Conservation (phyloP, 2,113 vertebrate species). For the Speoplatyrhinus poulsoni region DNA sequence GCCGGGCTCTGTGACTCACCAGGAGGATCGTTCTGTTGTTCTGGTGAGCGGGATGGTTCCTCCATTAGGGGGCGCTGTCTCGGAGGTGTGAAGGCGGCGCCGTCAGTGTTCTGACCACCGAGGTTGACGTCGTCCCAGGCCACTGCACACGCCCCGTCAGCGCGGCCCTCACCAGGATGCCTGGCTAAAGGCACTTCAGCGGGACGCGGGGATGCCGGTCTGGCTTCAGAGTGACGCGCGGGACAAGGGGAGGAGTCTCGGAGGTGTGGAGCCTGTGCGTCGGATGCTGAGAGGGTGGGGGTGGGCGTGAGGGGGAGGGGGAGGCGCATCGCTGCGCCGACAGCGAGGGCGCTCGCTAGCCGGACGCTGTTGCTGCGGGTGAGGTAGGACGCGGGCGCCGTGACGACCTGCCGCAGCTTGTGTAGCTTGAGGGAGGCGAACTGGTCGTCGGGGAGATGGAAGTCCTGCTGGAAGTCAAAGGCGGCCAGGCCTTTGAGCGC, state of each 20-base stretch:
- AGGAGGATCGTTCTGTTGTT: neutral
- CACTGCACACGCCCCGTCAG: too few relatives aligned
- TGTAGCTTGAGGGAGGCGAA: conserved; percentile 65
- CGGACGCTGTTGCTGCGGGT: conserved; percentile 19
- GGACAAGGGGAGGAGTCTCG: too few relatives aligned
- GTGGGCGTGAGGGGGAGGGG: conserved; percentile 47
- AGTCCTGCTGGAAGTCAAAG: conserved; percentile 53
- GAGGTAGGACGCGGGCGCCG: conserved; percentile 25
- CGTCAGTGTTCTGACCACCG: neutral
- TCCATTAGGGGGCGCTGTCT: neutral
- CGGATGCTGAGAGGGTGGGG: neutral
- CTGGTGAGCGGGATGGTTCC: neutral
- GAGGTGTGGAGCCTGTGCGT: neutral
- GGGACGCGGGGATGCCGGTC: neutral
- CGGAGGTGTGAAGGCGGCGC: neutral
- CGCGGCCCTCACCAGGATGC: neutral
- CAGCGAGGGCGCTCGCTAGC: neutral
- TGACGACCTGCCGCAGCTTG: conserved; percentile 49
- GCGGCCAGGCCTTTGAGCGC: conserved; percentile 15
- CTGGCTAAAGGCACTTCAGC: neutral
- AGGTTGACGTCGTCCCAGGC: too few relatives aligned
- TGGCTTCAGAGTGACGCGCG: neutral
- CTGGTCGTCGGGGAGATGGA: conserved; percentile 68
- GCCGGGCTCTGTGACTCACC: neutral
- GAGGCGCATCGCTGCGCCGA: neutral